phyloP scores from a whole-genome alignment of 2,888 invertebrate species.

The Hedya salicella region DNA sequence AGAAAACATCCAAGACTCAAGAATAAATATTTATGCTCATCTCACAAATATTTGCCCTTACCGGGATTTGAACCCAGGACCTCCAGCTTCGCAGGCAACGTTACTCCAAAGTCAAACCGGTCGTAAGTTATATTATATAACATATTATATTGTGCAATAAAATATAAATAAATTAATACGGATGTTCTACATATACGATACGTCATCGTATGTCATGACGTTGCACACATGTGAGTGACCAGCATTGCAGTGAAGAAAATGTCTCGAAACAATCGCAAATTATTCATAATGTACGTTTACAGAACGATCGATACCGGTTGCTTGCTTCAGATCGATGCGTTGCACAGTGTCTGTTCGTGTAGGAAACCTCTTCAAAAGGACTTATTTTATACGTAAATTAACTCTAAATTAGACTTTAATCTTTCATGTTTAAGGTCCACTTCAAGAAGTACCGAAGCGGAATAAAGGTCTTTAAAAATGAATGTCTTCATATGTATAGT shows the following conservation, averaged over 20 bases:
- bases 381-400: not conserved
- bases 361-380: not conserved
- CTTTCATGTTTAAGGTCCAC: not conserved
- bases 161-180: too few relatives aligned
- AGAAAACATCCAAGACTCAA: too few relatives aligned
- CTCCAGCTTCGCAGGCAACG: too few relatives aligned
- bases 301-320: conserved; percentile 32
- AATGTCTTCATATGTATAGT: not conserved
- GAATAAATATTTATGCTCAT: too few relatives aligned
- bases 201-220: too few relatives aligned
- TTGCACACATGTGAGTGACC: too few relatives aligned
- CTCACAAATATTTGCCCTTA: too few relatives aligned
- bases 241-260: not conserved
- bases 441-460: not conserved
- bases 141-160: too few relatives aligned
- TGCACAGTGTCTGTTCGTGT: conserved; percentile 6
- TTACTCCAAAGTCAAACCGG: too few relatives aligned
- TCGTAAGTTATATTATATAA: too few relatives aligned
- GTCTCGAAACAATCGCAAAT: conserved; percentile 25
- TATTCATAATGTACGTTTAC: conserved; percentile 36
- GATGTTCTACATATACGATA: not conserved
- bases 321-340: conserved; percentile 34
- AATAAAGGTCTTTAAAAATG: not conserved
- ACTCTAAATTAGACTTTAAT: not conserved
- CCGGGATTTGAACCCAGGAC: too few relatives aligned